A percentile compares a stretch with the other conserved stretches of the same genome.
These are phyloP conservation scores for Hypena proboscidalis DNA, from an alignment of 2,888 invertebrate genomes.

Conservation along the genomic window DNA sequence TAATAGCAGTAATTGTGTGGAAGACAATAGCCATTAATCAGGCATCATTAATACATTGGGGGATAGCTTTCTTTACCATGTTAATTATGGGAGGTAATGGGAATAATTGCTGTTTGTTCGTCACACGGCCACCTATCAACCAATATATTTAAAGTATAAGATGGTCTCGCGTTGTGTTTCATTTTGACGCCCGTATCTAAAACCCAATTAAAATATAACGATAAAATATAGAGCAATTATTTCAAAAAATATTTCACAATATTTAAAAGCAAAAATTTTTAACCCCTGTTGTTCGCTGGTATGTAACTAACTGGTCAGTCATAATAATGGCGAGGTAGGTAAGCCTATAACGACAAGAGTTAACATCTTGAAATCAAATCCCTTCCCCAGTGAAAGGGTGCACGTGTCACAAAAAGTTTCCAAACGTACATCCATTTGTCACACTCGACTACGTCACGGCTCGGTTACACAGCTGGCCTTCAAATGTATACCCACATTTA, in stretches of 20 bases:
- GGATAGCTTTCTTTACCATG: conserved; percentile 10
- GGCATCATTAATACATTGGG: neutral
- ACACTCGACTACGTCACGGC: conserved; percentile 5
- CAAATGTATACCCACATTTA: neutral
- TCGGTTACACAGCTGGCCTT: conserved; percentile 6
- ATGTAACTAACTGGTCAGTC: too few species aligned
- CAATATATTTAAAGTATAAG: too few species aligned
- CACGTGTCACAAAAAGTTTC: conserved; percentile 11
- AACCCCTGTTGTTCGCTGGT: too few species aligned
- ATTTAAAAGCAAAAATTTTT: neutral
- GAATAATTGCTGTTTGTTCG: conserved; percentile 5
- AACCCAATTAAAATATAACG: too few species aligned
- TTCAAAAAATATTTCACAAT: too few species aligned
- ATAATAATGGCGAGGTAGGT: conserved; percentile 17
- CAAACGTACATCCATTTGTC: conserved; percentile 13
- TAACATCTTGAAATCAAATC: conserved; percentile 18
- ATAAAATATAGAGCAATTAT: too few species aligned
- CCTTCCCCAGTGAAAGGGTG: conserved; percentile 1
- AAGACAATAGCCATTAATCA: conserved; percentile 22
- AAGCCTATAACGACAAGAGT: conserved; percentile 20
- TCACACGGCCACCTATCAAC: too few species aligned
- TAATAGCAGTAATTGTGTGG: conserved; percentile 24
- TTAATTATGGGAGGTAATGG: conserved; percentile 8
- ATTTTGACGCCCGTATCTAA: conserved; percentile 2
- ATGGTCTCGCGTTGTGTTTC: too few species aligned